A percentile compares a stretch with the other conserved stretches of the same genome.
Conservation (phyloP, 1,140 invertebrate genomes). For the Drosophila repleta region DNA sequence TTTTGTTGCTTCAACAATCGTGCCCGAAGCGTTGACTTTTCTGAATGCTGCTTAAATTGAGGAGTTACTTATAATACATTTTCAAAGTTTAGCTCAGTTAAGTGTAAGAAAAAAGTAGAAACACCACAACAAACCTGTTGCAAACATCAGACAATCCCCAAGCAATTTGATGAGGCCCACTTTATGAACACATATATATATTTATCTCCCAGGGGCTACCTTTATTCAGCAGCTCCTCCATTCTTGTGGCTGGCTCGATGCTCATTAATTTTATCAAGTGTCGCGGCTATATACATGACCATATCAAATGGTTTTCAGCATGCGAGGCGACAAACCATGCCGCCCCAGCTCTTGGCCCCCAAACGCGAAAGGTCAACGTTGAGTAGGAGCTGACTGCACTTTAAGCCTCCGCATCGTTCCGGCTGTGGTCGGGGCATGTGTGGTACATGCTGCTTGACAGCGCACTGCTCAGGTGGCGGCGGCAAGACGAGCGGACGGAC, state of each 20-base stretch:
- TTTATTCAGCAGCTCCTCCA: slow-evolving; percentile 25
- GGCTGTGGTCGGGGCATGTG: slow-evolving; percentile 7
- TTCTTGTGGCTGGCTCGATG: slow-evolving; percentile 19
- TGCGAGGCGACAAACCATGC: slow-evolving; percentile 17
- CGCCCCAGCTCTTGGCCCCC: slow-evolving; percentile 8
- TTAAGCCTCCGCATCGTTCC: slow-evolving; percentile 21
- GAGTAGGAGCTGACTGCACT: slow-evolving; percentile 33
- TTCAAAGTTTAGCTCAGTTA: slow-evolving; percentile 24
- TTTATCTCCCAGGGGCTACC: slow-evolving; percentile 18
- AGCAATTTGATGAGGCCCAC: slow-evolving; percentile 21
- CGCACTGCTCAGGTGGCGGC: background rate
- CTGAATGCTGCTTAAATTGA: slow-evolving; percentile 30
- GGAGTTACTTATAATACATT: slow-evolving; percentile 19
- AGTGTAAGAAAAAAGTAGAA: slow-evolving; percentile 10
- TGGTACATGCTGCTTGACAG: slow-evolving; percentile 1
- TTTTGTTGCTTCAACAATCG: slow-evolving; percentile 13
- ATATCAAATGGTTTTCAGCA: slow-evolving; percentile 43
- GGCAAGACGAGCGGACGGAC: too few species aligned
- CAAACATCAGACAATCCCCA: slow-evolving; percentile 18
- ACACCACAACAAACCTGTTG: slow-evolving; percentile 29
- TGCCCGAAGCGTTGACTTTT: slow-evolving; percentile 35
- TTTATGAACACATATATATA: background rate
- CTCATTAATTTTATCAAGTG: slow-evolving; percentile 53
- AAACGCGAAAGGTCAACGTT: slow-evolving; percentile 42
- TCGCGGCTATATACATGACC: slow-evolving; percentile 27